phyloP scores from a whole-genome alignment of 1,140 invertebrate genomes.

The Batillaria attramentaria region DNA sequence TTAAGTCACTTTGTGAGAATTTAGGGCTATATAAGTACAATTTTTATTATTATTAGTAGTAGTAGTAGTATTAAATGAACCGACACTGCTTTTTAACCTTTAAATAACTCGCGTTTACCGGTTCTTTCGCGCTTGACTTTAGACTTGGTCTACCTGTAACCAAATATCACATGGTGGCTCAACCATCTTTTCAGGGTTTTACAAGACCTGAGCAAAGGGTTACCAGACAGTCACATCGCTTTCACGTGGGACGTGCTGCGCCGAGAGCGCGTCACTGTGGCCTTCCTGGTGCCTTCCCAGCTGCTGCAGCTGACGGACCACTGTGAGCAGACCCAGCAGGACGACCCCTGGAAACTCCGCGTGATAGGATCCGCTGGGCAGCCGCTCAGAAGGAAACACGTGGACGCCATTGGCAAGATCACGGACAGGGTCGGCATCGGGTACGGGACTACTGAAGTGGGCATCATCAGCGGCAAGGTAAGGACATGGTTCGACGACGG shows the following conservation, averaged over 20 bases:
- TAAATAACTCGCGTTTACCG: no score
- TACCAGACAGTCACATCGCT: not conserved
- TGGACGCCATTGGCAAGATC: not conserved
- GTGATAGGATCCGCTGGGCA: not conserved
- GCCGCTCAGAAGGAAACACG: not conserved
- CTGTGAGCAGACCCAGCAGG: no score
- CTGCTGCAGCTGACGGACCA: not conserved
- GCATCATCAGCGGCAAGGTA: not conserved
- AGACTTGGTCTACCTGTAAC: no score
- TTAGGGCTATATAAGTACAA: no score
- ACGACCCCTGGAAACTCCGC: not conserved
- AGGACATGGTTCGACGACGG: no score
- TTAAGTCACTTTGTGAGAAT: no score
- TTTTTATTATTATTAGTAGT: no score
- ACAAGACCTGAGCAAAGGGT: not conserved
- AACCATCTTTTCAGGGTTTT: no score
- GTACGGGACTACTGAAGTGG: not conserved
- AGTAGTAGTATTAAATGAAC: no score
- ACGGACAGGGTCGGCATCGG: not conserved
- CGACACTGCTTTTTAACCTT: no score
- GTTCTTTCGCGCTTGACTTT: no score
- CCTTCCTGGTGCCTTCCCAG: conserved; percentile 2
- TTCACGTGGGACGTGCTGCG: not conserved
- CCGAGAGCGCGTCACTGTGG: not conserved
- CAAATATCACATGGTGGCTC: no score